A percentile compares a stretch with the other conserved stretches of the same genome.
phyloP scores from a whole-genome alignment of 2,797 vertebrate species.

The Darevskia nairensis region DNA sequence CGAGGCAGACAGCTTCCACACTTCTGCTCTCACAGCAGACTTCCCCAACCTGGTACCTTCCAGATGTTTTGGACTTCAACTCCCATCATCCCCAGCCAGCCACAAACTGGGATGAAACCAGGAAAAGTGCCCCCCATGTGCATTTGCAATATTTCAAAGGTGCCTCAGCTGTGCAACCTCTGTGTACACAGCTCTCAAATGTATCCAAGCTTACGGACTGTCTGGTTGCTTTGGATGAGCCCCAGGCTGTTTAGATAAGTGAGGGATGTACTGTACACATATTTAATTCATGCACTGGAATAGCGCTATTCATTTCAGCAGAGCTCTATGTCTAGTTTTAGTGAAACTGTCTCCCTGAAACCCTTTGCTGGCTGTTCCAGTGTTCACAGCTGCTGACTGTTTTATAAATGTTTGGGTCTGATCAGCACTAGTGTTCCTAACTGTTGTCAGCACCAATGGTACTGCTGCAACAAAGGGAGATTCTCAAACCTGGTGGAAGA shows the following conservation, averaged over 20 bases:
- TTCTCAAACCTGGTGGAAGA: not conserved
- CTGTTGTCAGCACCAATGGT: not conserved
- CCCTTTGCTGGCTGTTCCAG: not conserved
- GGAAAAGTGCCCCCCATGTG: not conserved
- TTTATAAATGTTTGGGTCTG: conserved; percentile 16
- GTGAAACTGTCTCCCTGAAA: not conserved
- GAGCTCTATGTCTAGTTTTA: not conserved
- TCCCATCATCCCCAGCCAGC: not conserved
- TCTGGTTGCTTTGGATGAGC: conserved; percentile 20
- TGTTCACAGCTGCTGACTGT: not conserved
- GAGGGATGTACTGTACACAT: conserved; percentile 13
- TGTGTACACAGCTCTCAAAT: not conserved
- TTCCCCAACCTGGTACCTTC: no score
- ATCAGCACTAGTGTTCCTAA: not conserved
- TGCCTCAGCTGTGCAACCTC: not conserved
- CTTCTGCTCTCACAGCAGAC: no score
- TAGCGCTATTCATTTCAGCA: conserved; percentile 6
- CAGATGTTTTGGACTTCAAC: no score
- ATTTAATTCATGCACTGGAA: conserved; percentile 26
- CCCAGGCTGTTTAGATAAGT: conserved; percentile 29
- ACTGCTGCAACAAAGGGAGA: not conserved
- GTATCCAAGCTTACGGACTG: conserved; percentile 7
- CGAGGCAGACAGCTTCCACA: no score
- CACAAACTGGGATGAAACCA: not conserved
- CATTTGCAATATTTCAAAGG: not conserved